phyloP scores from a whole-genome alignment of 2,113 vertebrate species.

The Istiophorus platypterus region DNA sequence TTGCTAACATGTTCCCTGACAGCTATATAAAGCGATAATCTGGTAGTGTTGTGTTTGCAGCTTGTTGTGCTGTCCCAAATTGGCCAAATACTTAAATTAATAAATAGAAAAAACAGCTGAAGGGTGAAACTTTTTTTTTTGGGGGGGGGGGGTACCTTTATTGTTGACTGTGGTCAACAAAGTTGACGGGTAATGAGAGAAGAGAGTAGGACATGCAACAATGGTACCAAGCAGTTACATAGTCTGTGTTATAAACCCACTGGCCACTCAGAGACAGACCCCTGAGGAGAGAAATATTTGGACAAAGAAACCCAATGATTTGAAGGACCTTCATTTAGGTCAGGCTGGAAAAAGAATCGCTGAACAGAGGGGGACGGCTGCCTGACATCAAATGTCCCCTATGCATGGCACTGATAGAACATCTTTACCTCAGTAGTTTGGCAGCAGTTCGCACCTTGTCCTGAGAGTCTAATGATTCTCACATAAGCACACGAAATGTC shows the following conservation, averaged over 20 bases:
- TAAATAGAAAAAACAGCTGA: too few species aligned
- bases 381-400: conserved; percentile 27
- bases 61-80: not conserved
- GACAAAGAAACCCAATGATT: not conserved
- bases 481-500: conserved; percentile 36
- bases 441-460: conserved; percentile 39
- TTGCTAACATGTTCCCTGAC: not conserved
- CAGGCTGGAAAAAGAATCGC: not conserved
- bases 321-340: conserved; percentile 19
- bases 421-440: conserved; percentile 20
- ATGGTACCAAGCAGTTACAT: not conserved
- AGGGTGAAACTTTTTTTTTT: not conserved
- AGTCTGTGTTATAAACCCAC: not conserved
- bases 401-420: conserved; percentile 18
- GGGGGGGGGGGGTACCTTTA: too few species aligned
- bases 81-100: not conserved
- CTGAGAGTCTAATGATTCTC: conserved; percentile 27
- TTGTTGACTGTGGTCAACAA: not conserved
- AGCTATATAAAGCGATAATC: not conserved
- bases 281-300: not conserved
- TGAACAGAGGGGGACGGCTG: conserved; percentile 6
- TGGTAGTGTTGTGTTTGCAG: not conserved
- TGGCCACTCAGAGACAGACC: not conserved
- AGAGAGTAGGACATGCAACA: not conserved
- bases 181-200: not conserved